Evolutionary conservation across 1,140 invertebrate species (phyloP), one percentile per base, ranked within the genome.

Genomic region (Drosophila rhopaloa): DNA sequence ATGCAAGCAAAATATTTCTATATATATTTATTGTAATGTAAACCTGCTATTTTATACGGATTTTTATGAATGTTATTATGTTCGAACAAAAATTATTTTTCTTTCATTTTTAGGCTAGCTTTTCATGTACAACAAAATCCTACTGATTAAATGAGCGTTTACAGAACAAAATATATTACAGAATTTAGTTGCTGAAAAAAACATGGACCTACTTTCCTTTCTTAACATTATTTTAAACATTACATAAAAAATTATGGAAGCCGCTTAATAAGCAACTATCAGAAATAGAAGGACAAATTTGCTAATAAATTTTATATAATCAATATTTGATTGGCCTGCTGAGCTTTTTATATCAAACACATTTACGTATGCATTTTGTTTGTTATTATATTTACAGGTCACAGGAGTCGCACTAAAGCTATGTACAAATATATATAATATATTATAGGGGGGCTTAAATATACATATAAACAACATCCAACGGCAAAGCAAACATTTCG

Each of bases 371-470:
- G 54, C 16, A 37, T 29, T 46, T 24, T 1, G 4, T 38, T 1
- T 40, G 50, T 35, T 24, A 27, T 47, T 48, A 16, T 71, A 71
- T 71, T 71, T 71, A 71, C 65, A 71, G 65, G 46, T 70, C 43
- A 66, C 43, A 47, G 41, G 55, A 29, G 16, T 9, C 59, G 13
- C 37, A 68, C 61, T 70, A 56, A 11, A 35, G 66, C 66, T 48
- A 56, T 70, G 32, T 60, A 78, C 54, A 72, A 16, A 60, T 44
- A 75, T 37, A 38, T 56, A 9, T 9, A n/a, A 14, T 40, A 32
- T 66, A 55, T 63, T 13, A 38, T 29, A 40, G n/a, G 10, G 19
- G 50, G 27, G 13, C 67, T 71, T 48, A 71, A 48, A 14, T 27
- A 41, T 50, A 51, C 13, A 56, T 43, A 56, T 35, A 57, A 46